Percentiles rank a stretch among this genome's conserved stretches.
These are phyloP conservation scores for Dynastes hyllus DNA, from an alignment of 2,888 invertebrate genomes.

Conservation along the genomic window DNA sequence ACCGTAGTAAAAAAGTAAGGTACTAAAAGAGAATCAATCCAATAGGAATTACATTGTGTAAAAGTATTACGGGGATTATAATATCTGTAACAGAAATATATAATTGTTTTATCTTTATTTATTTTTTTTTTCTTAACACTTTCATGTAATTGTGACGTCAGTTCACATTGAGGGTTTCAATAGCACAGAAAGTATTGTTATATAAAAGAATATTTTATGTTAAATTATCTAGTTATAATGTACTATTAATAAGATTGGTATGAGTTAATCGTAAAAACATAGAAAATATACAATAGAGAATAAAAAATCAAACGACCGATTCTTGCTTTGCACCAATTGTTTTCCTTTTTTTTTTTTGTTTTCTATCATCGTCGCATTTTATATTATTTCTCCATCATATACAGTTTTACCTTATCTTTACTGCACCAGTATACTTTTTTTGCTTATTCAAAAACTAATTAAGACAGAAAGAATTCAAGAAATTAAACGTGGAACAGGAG, in stretches of 20 bases:
- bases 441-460: neutral
- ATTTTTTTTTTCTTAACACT: no score
- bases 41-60: no score
- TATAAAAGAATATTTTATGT: neutral
- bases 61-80: neutral
- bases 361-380: neutral
- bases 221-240: conserved; percentile 20
- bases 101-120: neutral
- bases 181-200: no score
- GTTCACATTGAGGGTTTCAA: no score
- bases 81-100: conserved; percentile 21
- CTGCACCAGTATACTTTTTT: conserved; percentile 7
- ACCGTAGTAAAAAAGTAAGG: neutral
- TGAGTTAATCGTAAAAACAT: conserved; percentile 21
- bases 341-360: neutral
- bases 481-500: neutral
- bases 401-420: neutral
- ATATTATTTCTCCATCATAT: conserved; percentile 14
- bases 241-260: neutral
- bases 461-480: neutral
- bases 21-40: neutral
- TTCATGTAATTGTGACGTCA: no score
- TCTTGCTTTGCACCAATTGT: conserved; percentile 24
- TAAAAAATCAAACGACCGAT: conserved; percentile 24
- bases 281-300: conserved; percentile 21